Evolutionary conservation across 2,888 invertebrate genomes (phyloP), one percentile per base, ranked within the genome.

Genomic region (Augiades crinisus): DNA sequence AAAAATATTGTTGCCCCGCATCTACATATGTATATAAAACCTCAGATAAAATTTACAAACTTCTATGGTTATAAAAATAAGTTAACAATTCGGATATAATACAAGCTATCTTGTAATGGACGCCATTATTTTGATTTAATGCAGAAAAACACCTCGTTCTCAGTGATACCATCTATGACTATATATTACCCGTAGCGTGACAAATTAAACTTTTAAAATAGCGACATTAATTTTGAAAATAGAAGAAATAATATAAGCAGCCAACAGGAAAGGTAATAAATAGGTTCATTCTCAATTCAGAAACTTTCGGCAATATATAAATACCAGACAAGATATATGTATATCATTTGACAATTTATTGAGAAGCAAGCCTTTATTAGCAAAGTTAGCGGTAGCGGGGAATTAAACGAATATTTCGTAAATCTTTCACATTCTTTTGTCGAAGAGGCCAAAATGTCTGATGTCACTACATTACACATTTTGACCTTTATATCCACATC

Each of bases 171-270:
- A 54, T 57, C 59, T 55, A 31, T 16, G 37, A 12, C 40, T 33
- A 57, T 59, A 45, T 52, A 49, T 55, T 40, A 52, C 45, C 21
- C 8, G 14, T 34, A 27, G 41, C 31, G 22, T 58, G 58, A 56
- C 54, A 54, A 58, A 58, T 58, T 46, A 24, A 54, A 46, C 45
- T 19, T 14, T 30, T 30, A 44, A 44, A 44, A 53, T 24, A 14
- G 47, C 44, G 44, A 37, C 36, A 44, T 58, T 51, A 41, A 53
- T 55, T 33, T 36, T n/a, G 1, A 38, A 37, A 37, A 44, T 22
- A 45, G 27, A 54, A 31, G 38, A 33, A 7, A 31, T 34, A 24
- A 44, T 36, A 34, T 27, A 33, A 30, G 12, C 30, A 16, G 33
- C 10, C 14, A 17, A 13, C 45, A 30, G 30, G 17, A 17, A 30